Evolutionary conservation across 2,797 vertebrate species (phyloP), one percentile per base, ranked within the genome.

Genomic region (Anas bernieri): DNA sequence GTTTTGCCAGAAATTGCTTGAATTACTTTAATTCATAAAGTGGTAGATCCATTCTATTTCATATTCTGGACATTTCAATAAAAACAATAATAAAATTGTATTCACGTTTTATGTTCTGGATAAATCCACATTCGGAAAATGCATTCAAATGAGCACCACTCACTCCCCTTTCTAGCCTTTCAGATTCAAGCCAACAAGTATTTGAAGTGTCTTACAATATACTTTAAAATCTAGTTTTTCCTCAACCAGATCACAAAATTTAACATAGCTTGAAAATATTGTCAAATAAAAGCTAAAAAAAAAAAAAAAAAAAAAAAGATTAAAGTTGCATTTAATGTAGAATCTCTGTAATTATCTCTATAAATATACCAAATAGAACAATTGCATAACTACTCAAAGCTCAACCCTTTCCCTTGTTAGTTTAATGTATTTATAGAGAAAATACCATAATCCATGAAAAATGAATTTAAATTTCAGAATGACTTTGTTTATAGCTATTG

Each of bases 361-460:
- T 33, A 66, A 86, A 94, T 86, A 86, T 11, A 88, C 8, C 41
- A 86, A 63, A 4, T 16, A 56, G 70, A 93, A 67, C 88, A 82
- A 86, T 82, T 90, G 93, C 62, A 7, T 90, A 94, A 86, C 73
- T 86, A 35, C 33, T 76, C 50, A 39, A 79, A 91, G 83, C 59
- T 81, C 80, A 82, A 26, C 45, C 31, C 23, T 54, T 67, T 30
- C 30, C 30, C 58, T 35, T 69, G 23, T 73, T 72, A 31, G 13
- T 52, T 84, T 75, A 55, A 63, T n/a, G 17, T 30, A 70, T 33
- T 92, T 64, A 50, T 10, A 35, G 58, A 74, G 52, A 74, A 88
- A 88, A 90, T 41, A 86, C 2, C 31, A 33, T 2, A 82, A 61
- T n/a, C 22, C 45, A 25, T 62, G 10, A 58, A 86, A 92, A 58